Evolutionary conservation across 2,797 vertebrate genomes (phyloP).

Genomic region (Arrhamphus sclerolepis): DNA sequence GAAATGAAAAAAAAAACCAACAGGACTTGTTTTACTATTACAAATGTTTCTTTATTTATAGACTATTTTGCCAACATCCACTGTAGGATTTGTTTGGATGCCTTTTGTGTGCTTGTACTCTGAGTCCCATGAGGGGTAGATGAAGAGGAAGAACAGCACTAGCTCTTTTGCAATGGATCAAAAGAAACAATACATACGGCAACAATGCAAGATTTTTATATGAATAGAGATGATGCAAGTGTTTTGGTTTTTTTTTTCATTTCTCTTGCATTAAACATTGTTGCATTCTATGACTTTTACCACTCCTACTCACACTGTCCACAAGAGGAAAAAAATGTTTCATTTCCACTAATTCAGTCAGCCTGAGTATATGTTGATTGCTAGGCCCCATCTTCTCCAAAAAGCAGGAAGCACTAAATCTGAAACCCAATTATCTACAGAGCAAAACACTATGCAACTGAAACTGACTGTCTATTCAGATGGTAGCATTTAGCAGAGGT

Average conservation of each 20-base stretch:
- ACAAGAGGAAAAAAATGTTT: constrained; percentile 27
- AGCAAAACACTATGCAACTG: constrained; percentile 44
- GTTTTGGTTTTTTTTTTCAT: not conserved
- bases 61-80: not conserved
- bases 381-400: constrained; percentile 24
- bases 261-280: not conserved
- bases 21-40: constrained; percentile 11
- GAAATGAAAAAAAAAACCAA: too few species aligned
- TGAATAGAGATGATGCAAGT: constrained; percentile 1
- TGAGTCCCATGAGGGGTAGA: not conserved
- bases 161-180: constrained; percentile 2
- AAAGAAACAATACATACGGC: constrained; percentile 2
- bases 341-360: constrained; percentile 12
- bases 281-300: constrained; percentile 2
- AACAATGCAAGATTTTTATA: not conserved
- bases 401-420: constrained; percentile 35
- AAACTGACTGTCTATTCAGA: constrained; percentile 51
- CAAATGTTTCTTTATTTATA: not conserved
- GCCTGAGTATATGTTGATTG: constrained; percentile 25
- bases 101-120: constrained; percentile 1
- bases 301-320: not conserved
- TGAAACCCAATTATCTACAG: constrained; percentile 60
- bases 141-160: not conserved
- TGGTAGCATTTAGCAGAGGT: constrained; percentile 54
- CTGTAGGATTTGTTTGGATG: not conserved